phyloP scores from a whole-genome alignment of 2,797 vertebrate species.

The Urocyon cinereoargenteus region DNA sequence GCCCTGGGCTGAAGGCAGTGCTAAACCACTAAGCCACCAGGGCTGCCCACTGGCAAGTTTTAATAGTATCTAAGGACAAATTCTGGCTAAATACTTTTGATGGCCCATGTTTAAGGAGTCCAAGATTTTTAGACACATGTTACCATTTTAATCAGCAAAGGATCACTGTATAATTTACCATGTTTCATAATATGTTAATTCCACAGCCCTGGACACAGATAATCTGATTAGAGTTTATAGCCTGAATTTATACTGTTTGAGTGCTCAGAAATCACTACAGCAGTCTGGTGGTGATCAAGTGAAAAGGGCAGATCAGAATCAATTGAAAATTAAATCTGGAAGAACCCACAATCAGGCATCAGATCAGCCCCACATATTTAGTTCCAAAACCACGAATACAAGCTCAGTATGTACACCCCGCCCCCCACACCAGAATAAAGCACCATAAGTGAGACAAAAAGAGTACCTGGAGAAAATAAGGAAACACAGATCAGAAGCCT shows the following conservation, averaged over 20 bases:
- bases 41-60: neutral
- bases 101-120: neutral
- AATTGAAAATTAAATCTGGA: neutral
- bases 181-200: neutral
- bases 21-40: too few relatives aligned
- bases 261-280: neutral
- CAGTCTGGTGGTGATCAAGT: neutral
- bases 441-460: neutral
- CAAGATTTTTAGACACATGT: neutral
- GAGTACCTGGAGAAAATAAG: neutral
- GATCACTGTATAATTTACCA: neutral
- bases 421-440: neutral
- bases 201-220: neutral
- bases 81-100: neutral
- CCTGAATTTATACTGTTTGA: neutral
- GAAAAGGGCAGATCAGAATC: neutral
- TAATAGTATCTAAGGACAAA: neutral
- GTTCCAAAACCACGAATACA: neutral
- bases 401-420: neutral
- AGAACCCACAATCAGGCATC: neutral
- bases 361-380: neutral
- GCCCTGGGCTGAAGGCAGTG: too few relatives aligned
- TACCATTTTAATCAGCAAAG: slow-evolving; percentile 15
- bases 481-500: neutral
- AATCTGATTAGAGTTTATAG: neutral